phyloP scores from a whole-genome alignment of 2,888 invertebrate genomes.

The Parthenolecanium corni region DNA sequence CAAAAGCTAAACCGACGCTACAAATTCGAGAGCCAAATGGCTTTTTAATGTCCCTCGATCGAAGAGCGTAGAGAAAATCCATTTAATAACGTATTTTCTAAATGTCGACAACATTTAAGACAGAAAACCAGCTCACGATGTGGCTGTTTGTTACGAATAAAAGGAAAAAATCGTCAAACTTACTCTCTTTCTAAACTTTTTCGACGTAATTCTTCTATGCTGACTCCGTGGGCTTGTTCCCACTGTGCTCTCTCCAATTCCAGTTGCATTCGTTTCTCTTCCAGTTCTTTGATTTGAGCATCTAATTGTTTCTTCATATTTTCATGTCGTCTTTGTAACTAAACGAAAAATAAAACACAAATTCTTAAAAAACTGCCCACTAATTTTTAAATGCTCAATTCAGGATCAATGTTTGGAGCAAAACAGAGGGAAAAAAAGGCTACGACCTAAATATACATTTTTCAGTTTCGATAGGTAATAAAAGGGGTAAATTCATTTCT shows the following conservation, averaged over 20 bases:
- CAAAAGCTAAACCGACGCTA: too few species aligned
- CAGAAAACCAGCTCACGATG: background rate
- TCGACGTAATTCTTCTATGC: conserved; percentile 76
- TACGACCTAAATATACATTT: too few species aligned
- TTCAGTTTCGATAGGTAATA: too few species aligned
- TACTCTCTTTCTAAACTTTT: conserved; percentile 79
- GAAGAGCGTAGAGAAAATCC: background rate
- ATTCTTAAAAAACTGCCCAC: too few species aligned
- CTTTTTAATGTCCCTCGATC: too few species aligned
- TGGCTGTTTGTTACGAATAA: too few species aligned
- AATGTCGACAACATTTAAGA: background rate
- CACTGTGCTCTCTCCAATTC: conserved; percentile 74
- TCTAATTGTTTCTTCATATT: conserved; percentile 65
- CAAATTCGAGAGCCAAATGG: too few species aligned
- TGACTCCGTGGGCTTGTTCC: conserved; percentile 82
- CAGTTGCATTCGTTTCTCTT: conserved; percentile 74
- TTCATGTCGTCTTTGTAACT: conserved; percentile 80
- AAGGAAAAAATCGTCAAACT: conserved; percentile 40
- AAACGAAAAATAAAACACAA: conserved; percentile 29
- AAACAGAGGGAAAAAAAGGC: too few species aligned
- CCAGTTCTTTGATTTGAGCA: conserved; percentile 81
- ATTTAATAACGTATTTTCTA: background rate
- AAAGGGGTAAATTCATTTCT: too few species aligned
- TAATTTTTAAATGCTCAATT: background rate
- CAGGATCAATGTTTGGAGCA: too few species aligned